Evolutionary conservation across 2,113 vertebrate genomes (phyloP), one percentile per base, ranked within the genome.

Genomic region (Sinocyclocheilus maitianheensis): DNA sequence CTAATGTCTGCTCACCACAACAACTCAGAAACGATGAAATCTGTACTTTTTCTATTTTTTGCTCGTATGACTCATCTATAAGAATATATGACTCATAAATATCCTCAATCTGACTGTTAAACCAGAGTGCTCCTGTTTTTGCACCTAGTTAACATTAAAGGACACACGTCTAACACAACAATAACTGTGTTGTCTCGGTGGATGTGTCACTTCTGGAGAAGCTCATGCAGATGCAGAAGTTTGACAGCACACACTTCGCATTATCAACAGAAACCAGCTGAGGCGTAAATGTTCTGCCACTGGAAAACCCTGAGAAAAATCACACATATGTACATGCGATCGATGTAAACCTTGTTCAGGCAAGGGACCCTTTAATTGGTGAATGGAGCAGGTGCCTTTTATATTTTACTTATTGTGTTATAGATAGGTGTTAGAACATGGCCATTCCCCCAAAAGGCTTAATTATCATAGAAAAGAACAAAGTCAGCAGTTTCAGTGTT

Each of bases 21-120:
- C 43, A 46, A 43, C 43, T 43, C 30, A 34, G 2, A 46, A 46
- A 46, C 0, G 11, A 48, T 12, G 46, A 48, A 48, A 48, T 48
- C 46, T 84, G 71, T 84, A 84, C 69, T 81, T 84, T 79, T 55
- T 84, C 55, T 9, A 18, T 22, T 69, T 34, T 34, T 46, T 37
- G 30, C 24, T 53, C 22, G 5, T 34, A 26, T 76, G 78, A 83
- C 72, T 78, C 72, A 78, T 86, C 22, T 83, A 20, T 72, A n/a
- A 4, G 53, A 62, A 65, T 24, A 74, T 22, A 16, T 34, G 24
- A 81, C 24, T 87, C 77, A 43, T 82, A 77, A 63, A 43, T 18
- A 24, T 63, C 20, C 13, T 86, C 51, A 86, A 51, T 84, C 67
- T 86, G 40, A 72, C 22, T 24, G n/a, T 80, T 58, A 22, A 79